Evolutionary conservation across 2,888 invertebrate genomes (phyloP).

Genomic region (Aleiodes testaceus): DNA sequence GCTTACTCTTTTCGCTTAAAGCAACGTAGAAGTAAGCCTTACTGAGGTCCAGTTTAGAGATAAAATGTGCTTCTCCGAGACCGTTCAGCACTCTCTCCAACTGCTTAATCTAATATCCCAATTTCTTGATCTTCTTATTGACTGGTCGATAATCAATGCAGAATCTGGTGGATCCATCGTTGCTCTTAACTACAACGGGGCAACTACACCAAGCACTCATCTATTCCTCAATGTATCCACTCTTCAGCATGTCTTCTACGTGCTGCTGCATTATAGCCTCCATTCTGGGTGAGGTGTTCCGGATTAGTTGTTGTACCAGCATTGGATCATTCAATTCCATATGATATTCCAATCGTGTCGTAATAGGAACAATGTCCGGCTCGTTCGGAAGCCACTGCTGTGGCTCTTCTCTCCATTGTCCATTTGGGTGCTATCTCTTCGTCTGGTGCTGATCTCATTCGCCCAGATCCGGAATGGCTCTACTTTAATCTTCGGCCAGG

Average conservation of each 20-base stretch:
- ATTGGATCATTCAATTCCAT: too few species aligned
- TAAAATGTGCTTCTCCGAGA: not conserved
- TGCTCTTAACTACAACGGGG: not conserved
- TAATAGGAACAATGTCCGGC: too few species aligned
- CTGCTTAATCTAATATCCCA: slow-evolving; percentile 1
- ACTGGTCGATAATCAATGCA: not conserved
- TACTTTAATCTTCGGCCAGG: too few species aligned
- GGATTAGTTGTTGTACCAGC: not conserved
- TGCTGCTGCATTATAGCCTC: not conserved
- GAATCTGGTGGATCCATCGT: not conserved
- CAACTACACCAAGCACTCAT: slow-evolving; percentile 6
- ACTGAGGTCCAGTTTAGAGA: not conserved
- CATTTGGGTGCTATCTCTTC: too few species aligned
- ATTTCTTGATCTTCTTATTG: not conserved
- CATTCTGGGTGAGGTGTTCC: not conserved
- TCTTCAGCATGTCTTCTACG: not conserved
- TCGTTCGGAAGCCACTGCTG: too few species aligned
- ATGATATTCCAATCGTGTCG: too few species aligned
- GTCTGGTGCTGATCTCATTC: too few species aligned
- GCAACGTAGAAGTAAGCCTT: slow-evolving; percentile 1
- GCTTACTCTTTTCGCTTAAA: not conserved
- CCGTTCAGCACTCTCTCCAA: not conserved
- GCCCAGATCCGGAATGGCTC: too few species aligned
- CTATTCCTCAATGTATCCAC: not conserved
- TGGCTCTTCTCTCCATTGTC: too few species aligned